Conservation (phyloP, 1,140 invertebrate genomes). For the Radopholus similis region DNA sequence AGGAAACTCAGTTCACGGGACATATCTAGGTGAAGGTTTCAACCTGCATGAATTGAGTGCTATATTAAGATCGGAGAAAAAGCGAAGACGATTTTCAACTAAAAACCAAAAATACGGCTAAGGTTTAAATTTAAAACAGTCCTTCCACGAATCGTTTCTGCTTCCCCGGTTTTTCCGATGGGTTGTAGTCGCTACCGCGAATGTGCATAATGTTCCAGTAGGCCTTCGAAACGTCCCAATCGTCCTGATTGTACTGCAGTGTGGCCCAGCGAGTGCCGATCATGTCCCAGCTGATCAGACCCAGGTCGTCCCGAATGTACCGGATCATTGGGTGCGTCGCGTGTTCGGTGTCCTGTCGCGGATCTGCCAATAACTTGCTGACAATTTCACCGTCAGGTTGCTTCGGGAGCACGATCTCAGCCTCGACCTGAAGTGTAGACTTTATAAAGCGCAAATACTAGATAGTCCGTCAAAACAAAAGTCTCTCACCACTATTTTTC, state of each 20-base stretch:
- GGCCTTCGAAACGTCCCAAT: not conserved
- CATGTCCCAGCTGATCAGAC: not conserved
- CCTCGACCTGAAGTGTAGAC: slow-evolving; percentile 4
- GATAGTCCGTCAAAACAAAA: not conserved
- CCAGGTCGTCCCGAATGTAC: slow-evolving; percentile 7
- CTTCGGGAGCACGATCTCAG: not conserved
- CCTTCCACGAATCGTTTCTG: not conserved
- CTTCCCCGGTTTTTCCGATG: too few species aligned
- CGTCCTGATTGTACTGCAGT: not conserved
- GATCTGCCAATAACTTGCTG: not conserved
- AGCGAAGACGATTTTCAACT: too few species aligned
- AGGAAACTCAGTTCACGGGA: too few species aligned
- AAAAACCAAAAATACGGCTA: too few species aligned
- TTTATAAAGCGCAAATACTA: not conserved
- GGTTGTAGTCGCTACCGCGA: too few species aligned
- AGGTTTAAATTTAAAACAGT: too few species aligned
- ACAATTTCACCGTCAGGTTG: not conserved
- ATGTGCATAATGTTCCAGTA: slow-evolving; percentile 10
- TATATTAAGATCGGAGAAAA: too few species aligned
- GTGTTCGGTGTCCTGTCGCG: not conserved
- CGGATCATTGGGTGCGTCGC: slow-evolving; percentile 2
- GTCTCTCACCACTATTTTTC: slow-evolving; percentile 1
- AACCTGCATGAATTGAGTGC: too few species aligned
- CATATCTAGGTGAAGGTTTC: too few species aligned
- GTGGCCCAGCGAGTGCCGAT: slow-evolving; percentile 11